Evolutionary conservation across 2,797 vertebrate genomes (phyloP).

Genomic region (Phataginus tricuspis): DNA sequence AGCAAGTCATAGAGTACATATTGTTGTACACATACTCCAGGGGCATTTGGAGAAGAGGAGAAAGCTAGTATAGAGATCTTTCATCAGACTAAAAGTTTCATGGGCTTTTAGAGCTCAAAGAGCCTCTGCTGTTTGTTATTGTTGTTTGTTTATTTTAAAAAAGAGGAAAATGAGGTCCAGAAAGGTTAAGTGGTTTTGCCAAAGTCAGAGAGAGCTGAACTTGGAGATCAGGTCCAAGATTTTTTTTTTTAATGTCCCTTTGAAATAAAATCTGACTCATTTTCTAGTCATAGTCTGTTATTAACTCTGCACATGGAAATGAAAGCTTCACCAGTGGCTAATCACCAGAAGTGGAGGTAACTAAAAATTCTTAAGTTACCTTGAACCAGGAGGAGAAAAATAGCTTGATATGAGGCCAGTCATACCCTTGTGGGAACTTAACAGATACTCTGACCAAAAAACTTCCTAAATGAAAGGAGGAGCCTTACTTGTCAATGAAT

Average conservation of each 20-base stretch:
- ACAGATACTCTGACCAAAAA: neutral
- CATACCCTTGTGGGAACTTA: neutral
- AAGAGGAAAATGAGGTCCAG: neutral
- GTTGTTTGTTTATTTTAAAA: neutral
- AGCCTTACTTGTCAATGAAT: slow-evolving; percentile 90
- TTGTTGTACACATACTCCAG: neutral
- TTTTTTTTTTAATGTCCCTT: neutral
- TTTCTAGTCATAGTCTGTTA: slow-evolving; percentile 20
- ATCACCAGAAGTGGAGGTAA: neutral
- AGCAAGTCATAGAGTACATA: neutral
- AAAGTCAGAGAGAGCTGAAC: neutral
- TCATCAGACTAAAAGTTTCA: neutral
- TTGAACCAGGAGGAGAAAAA: neutral
- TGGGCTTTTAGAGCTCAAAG: neutral
- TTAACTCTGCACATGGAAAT: neutral
- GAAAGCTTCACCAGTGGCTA: neutral
- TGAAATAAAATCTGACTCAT: slow-evolving; percentile 45
- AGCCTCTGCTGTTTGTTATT: neutral
- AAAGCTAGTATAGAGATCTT: neutral
- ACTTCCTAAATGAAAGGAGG: neutral
- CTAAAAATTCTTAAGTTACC: neutral
- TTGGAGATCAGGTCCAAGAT: neutral
- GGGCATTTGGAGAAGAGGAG: neutral
- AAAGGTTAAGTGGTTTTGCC: slow-evolving; percentile 5
- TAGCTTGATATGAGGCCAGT: neutral